A percentile compares a stretch with the other conserved stretches of the same genome.
phyloP scores from a whole-genome alignment of 1,140 invertebrate genomes.

The Drosophila saltans region DNA sequence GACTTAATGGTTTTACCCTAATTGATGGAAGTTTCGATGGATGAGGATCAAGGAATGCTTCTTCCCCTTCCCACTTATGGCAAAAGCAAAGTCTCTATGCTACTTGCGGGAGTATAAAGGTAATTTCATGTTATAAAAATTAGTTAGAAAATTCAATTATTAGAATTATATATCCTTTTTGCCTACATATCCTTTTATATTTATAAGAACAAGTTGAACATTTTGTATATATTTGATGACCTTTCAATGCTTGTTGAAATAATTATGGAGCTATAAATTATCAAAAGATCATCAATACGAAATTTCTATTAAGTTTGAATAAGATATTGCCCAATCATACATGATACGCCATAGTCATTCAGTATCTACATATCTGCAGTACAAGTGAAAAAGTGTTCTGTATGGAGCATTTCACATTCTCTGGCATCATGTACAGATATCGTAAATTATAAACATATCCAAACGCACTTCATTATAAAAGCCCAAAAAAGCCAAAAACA shows the following conservation, averaged over 20 bases:
- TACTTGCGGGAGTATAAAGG: no score
- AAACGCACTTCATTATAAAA: constrained; percentile 63
- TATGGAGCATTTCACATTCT: constrained; percentile 4
- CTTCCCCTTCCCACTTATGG: background rate
- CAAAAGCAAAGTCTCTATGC: no score
- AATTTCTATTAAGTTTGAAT: background rate
- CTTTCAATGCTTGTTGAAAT: background rate
- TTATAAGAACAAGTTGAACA: background rate
- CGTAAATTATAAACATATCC: constrained; percentile 82
- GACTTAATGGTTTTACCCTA: constrained; percentile 45
- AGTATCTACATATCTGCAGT: background rate
- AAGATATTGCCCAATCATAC: background rate
- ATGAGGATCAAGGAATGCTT: constrained; percentile 2
- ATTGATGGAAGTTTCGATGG: background rate
- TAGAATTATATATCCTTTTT: no score
- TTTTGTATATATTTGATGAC: background rate
- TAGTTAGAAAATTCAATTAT: background rate
- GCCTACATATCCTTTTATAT: no score
- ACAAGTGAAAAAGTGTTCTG: background rate
- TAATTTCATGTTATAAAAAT: no score
- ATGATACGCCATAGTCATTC: background rate
- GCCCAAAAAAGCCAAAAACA: constrained; percentile 16
- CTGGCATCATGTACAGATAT: constrained; percentile 24
- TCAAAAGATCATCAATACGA: background rate
- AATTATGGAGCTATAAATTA: background rate